These are phyloP conservation scores for Mormyrus proboscirostris DNA, from an alignment of 2,797 vertebrate genomes.

Conservation along the genomic window DNA sequence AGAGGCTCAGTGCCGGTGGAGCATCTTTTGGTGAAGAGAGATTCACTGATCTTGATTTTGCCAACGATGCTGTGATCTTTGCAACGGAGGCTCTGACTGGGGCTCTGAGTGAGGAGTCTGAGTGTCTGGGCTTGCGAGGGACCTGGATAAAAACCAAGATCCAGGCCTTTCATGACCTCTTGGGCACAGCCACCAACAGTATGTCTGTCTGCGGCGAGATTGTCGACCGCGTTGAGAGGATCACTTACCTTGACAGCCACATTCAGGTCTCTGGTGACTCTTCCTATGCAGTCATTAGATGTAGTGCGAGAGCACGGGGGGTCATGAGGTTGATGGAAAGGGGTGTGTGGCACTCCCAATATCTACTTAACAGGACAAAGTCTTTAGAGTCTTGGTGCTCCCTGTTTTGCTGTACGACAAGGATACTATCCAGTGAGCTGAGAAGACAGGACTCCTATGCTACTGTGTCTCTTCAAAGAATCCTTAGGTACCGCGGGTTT, in stretches of 20 bases:
- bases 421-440: not conserved
- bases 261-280: no score
- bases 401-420: not conserved
- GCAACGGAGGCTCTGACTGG: not conserved
- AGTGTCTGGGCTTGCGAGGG: not conserved
- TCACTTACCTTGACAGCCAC: no score
- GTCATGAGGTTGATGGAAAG: no score
- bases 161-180: not conserved
- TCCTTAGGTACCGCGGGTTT: not conserved
- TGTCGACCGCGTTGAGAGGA: no score
- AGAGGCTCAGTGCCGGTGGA: not conserved
- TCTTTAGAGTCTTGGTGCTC: not conserved
- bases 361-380: not conserved
- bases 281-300: no score
- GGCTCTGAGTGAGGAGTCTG: not conserved
- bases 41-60: not conserved
- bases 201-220: no score
- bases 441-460: not conserved
- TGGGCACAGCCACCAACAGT: not conserved
- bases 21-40: not conserved
- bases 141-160: not conserved
- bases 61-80: not conserved
- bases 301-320: no score
- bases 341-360: no score
- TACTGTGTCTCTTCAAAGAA: not conserved